Evolutionary conservation across 2,797 vertebrate genomes (phyloP).

Genomic region (Triplophysa bombifrons): DNA sequence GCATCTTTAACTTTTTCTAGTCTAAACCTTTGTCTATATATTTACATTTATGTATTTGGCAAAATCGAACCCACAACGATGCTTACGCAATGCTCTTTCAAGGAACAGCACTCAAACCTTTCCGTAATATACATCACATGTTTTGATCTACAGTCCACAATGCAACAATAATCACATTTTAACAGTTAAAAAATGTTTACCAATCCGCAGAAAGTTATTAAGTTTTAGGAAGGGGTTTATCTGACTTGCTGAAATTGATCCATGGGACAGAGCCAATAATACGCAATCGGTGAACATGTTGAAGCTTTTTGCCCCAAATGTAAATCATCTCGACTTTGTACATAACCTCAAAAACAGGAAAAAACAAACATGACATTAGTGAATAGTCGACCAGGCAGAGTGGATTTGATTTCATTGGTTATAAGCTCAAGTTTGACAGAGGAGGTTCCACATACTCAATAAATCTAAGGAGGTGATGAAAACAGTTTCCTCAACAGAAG

Average conservation of each 20-base stretch:
- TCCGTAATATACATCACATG: too few species aligned
- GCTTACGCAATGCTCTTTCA: too few species aligned
- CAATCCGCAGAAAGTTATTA: too few species aligned
- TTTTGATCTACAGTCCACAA: too few species aligned
- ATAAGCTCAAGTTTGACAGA: conserved; percentile 32
- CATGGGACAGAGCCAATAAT: conserved; percentile 2
- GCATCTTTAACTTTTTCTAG: neutral
- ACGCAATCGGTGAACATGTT: conserved; percentile 15
- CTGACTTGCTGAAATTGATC: neutral
- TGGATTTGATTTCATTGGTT: conserved; percentile 8
- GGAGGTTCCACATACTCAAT: conserved; percentile 5
- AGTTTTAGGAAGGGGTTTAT: neutral
- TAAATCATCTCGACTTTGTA: conserved; percentile 23
- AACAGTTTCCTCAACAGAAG: conserved; percentile 14
- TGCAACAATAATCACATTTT: too few species aligned
- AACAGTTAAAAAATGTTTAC: too few species aligned
- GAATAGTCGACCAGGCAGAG: conserved; percentile 1
- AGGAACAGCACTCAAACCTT: too few species aligned
- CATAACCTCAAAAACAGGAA: conserved; percentile 4
- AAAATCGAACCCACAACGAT: neutral
- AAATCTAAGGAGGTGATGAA: conserved; percentile 32
- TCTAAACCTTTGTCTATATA: neutral
- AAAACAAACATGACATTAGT: conserved; percentile 22
- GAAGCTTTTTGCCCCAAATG: neutral
- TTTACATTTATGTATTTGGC: too few species aligned